Evolutionary conservation across 2,888 invertebrate species (phyloP).

Genomic region (Hyposoter dolosus): DNA sequence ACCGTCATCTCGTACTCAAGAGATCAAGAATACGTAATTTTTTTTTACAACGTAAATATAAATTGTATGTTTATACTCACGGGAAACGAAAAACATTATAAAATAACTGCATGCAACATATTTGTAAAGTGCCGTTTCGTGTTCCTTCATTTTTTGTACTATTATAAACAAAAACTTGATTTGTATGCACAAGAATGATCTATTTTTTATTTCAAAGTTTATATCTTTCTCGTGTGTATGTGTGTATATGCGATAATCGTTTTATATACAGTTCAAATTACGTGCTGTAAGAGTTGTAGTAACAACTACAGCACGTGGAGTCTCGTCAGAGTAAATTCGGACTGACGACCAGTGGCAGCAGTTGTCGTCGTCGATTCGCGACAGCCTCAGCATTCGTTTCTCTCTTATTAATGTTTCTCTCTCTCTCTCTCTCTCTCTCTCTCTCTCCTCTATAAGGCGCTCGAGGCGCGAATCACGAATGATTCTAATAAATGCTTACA

Average conservation of each 20-base stretch:
- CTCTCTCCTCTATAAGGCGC: conserved; percentile 17
- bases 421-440: conserved; percentile 24
- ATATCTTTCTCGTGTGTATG: background rate
- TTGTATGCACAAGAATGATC: background rate
- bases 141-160: background rate
- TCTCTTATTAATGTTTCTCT: conserved; percentile 4
- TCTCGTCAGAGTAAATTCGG: conserved; percentile 43
- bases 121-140: background rate
- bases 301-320: conserved; percentile 38
- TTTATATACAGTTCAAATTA: conserved; percentile 36
- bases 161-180: background rate
- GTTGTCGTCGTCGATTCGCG: conserved; percentile 19
- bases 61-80: background rate
- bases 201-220: conserved; percentile 21
- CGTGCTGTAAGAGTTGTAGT: conserved; percentile 21
- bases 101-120: background rate
- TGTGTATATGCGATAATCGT: background rate
- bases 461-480: conserved; percentile 37
- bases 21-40: conserved; percentile 7
- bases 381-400: conserved; percentile 24
- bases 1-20: conserved; percentile 20
- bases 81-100: background rate
- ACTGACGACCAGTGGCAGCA: conserved; percentile 25
- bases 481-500: conserved; percentile 14
- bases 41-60: background rate